These are phyloP conservation scores for Cyanoliseus patagonus DNA, from an alignment of 2,113 vertebrate genomes.

Conservation along the genomic window DNA sequence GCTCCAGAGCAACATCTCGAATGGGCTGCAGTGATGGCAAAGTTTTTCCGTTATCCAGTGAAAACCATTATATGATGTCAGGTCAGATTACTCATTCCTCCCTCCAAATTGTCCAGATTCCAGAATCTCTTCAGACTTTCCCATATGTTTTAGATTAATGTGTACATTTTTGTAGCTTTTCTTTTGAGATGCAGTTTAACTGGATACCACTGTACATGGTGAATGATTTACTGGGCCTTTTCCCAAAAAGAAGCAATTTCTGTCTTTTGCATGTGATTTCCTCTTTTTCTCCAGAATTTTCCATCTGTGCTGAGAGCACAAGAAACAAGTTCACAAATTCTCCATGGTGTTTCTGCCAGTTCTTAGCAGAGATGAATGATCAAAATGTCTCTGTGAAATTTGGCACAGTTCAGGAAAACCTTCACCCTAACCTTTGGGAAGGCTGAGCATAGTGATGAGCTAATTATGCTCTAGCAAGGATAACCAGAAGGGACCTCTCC, in stretches of 20 bases:
- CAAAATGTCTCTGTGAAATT: not conserved
- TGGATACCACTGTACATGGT: not conserved
- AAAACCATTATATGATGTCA: accelerated
- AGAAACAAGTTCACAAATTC: not conserved
- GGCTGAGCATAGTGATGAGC: not conserved
- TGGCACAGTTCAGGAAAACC: not conserved
- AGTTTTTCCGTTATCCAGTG: not conserved
- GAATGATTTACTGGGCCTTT: not conserved
- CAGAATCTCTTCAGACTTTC: not conserved
- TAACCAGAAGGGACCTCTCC: not conserved
- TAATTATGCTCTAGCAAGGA: not conserved
- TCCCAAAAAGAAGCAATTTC: not conserved
- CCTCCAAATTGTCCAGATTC: not conserved
- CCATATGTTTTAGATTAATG: not conserved
- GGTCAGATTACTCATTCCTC: not conserved
- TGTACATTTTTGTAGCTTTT: not conserved
- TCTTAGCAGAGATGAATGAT: not conserved
- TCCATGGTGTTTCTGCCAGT: not conserved
- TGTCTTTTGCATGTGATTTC: not conserved
- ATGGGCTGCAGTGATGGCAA: not conserved
- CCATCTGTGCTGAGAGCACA: not conserved
- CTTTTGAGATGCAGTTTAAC: not conserved
- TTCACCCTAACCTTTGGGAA: not conserved
- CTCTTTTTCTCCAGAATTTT: not conserved
- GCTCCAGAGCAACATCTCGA: not conserved